A percentile compares a stretch with the other conserved stretches of the same genome.
Evolutionary conservation across 2,888 invertebrate genomes (phyloP).

Genomic region (Coremacera marginata): DNA sequence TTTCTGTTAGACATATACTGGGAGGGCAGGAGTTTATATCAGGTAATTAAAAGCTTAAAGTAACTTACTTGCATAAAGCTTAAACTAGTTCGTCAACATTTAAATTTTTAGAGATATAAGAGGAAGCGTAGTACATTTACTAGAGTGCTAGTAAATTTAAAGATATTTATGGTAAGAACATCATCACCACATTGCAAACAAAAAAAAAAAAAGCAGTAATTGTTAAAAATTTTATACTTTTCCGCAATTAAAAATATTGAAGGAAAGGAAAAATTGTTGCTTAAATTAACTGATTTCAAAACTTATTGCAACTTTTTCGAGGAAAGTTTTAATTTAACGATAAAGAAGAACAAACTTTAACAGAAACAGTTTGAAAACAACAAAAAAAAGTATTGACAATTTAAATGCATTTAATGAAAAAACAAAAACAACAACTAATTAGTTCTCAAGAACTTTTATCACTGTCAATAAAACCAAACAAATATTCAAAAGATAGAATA

Average conservation of each 20-base stretch:
- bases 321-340: no score
- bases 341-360: no score
- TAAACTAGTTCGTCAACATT: background rate
- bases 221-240: background rate
- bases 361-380: no score
- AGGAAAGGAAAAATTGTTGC: no score
- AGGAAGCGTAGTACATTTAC: background rate
- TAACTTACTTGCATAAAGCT: constrained; percentile 2
- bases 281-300: no score
- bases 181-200: constrained; percentile 63
- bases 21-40: background rate
- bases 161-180: constrained; percentile 41
- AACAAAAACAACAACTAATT: no score
- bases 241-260: no score
- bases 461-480: background rate
- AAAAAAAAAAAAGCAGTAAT: background rate
- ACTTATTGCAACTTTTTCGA: no score
- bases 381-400: no score
- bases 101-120: background rate
- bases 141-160: background rate
- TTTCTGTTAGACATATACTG: no score
- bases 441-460: background rate
- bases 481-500: background rate
- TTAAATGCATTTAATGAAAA: no score
- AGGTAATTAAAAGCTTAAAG: background rate